Percentiles rank a stretch among this genome's conserved stretches.
Evolutionary conservation across 2,888 invertebrate genomes (phyloP).

Genomic region (Anthophora plumipes): DNA sequence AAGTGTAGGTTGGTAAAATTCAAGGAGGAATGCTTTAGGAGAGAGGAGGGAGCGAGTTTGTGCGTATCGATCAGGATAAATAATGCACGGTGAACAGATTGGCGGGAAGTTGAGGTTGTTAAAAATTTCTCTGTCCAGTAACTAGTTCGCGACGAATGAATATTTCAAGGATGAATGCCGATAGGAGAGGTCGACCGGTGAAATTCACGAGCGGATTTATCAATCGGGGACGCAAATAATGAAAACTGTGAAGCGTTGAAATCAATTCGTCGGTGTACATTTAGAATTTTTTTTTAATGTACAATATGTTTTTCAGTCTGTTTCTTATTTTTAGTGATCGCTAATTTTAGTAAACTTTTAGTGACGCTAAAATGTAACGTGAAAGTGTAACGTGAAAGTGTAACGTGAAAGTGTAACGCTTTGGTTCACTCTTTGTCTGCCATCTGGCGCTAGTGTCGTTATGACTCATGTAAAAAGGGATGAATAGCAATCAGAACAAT

Average conservation of each 20-base stretch:
- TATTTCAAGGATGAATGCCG: constrained; percentile 24
- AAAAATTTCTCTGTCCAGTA: constrained; percentile 35
- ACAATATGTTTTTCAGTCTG: too few species aligned
- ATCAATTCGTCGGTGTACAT: background rate
- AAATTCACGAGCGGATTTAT: constrained; percentile 4
- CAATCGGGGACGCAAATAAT: background rate
- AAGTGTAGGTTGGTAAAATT: background rate
- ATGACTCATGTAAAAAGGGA: too few species aligned
- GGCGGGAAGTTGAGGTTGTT: background rate
- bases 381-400: too few species aligned
- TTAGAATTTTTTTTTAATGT: constrained; percentile 4
- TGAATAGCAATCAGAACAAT: too few species aligned
- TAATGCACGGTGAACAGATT: constrained; percentile 30
- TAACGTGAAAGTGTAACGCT: too few species aligned
- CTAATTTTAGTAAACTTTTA: too few species aligned
- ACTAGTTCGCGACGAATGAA: constrained; percentile 24
- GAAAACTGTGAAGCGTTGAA: background rate
- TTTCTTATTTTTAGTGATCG: too few species aligned
- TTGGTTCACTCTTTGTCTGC: too few species aligned
- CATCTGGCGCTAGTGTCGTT: too few species aligned
- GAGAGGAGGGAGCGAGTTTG: too few species aligned
- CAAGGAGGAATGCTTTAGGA: background rate
- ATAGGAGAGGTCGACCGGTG: background rate
- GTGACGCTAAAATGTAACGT: too few species aligned
- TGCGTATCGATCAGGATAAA: constrained; percentile 40